A percentile compares a stretch with the other conserved stretches of the same genome.
phyloP scores from a whole-genome alignment of 2,888 invertebrate genomes.

The Macaria notata region DNA sequence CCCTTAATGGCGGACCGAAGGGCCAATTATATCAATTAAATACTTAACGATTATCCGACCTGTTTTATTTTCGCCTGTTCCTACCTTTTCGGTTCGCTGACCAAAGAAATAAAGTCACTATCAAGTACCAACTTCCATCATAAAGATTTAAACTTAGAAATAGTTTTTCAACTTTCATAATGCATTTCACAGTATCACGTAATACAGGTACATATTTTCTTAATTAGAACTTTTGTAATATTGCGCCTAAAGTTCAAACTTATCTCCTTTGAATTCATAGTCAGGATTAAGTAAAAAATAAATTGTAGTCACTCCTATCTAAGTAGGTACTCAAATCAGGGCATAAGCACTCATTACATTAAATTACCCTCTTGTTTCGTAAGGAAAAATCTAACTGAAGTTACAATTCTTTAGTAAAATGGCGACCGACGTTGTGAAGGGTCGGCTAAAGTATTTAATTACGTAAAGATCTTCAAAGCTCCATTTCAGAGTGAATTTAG shows the following conservation, averaged over 20 bases:
- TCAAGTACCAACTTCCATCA: too few relatives aligned
- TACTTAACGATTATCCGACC: constrained; percentile 58
- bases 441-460: constrained; percentile 65
- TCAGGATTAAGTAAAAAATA: too few relatives aligned
- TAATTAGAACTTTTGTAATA: too few relatives aligned
- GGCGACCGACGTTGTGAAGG: constrained; percentile 34
- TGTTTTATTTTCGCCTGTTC: constrained; percentile 27
- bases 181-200: too few relatives aligned
- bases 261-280: too few relatives aligned
- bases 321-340: constrained; percentile 1
- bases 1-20: constrained; percentile 69
- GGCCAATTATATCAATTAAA: constrained; percentile 79
- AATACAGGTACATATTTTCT: too few relatives aligned
- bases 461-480: constrained; percentile 44
- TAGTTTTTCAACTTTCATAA: too few relatives aligned
- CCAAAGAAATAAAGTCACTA: constrained; percentile 3
- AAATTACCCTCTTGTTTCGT: constrained; percentile 16
- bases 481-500: not conserved
- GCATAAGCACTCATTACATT: constrained; percentile 17
- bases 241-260: too few relatives aligned
- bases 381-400: constrained; percentile 14
- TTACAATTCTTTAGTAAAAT: constrained; percentile 12
- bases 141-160: too few relatives aligned
- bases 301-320: not conserved
- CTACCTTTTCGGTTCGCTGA: constrained; percentile 15